Conservation (phyloP, 2,113 vertebrate species). For the Ptilorrhoa leucosticta region DNA sequence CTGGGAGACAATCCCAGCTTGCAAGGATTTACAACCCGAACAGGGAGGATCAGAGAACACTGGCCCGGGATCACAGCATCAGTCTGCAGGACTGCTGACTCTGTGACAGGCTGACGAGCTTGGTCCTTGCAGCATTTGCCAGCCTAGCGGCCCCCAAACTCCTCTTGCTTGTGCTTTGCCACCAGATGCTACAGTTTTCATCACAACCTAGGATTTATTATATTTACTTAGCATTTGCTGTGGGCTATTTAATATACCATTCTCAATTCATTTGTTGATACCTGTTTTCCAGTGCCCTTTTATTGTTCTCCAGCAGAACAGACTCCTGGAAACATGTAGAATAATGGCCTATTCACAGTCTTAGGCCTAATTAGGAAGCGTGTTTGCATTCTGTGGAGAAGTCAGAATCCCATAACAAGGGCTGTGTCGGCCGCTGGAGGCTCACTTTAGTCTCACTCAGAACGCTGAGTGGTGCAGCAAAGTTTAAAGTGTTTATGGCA, state of each 20-base stretch:
- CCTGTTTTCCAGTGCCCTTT: not conserved
- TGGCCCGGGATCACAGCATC: not conserved
- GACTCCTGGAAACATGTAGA: not conserved
- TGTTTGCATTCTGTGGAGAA: not conserved
- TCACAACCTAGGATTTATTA: not conserved
- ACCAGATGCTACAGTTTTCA: not conserved
- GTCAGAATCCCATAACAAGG: not conserved
- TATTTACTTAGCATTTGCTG: not conserved
- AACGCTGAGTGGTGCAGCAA: not conserved
- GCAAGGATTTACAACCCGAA: not conserved
- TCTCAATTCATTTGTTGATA: not conserved
- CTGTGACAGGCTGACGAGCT: not conserved
- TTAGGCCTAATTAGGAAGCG: constrained; percentile 12
- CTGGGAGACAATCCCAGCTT: not conserved
- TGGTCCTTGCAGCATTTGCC: not conserved
- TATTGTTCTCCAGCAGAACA: not conserved
- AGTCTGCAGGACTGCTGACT: not conserved
- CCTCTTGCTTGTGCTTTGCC: not conserved
- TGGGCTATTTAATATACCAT: not conserved
- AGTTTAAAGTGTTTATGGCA: not conserved
- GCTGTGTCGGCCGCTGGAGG: not conserved
- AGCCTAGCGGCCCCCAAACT: not conserved
- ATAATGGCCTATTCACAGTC: not conserved
- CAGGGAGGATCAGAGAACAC: not conserved
- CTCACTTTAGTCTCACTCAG: not conserved